Evolutionary conservation across 2,888 invertebrate species (phyloP), one percentile per base, ranked within the genome.

Genomic region (Zelleria hepariella): DNA sequence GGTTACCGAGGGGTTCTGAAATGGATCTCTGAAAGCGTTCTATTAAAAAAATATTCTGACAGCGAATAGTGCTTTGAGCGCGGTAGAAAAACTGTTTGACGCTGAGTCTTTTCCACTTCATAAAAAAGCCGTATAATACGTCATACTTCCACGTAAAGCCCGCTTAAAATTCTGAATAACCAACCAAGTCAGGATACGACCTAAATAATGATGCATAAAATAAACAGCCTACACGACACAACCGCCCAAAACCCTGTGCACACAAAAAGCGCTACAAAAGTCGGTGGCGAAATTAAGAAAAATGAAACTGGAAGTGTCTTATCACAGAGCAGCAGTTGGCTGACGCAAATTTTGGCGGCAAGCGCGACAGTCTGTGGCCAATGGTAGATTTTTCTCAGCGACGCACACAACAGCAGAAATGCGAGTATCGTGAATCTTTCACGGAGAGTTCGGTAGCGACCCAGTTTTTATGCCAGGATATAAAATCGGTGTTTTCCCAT

Each of bases 391-490:
- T 18, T 25, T 15, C 26, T 26, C 26, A 15, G 25, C 26, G 18
- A 18, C 25, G 54, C 18, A 54, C 26, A 26, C 26, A 61, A 58
- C 67, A 63, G 62, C 64, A 63, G 64, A 66, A 42, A 67, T n/a
- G n/a, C n/a, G 61, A 65, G 65, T 74, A 71, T 78, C 80, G 81
- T 82, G 80, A 81, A 82, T 82, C 78, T 80, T 82, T 78, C 77
- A 82, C 78, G 73, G 75, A 67, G 61, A 63, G 65, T 68, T 65
- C 48, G 32, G 15, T 15, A 42, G 32, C 65, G 67, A 65, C 68
- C 73, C 66, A 71, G 72, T 79, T 82, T 84, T 85, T 82, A 85
- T 73, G 78, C 72, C 64, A 61, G 70, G 72, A 67, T 79, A 81
- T 84, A 84, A 85, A 42, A 42, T 42, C 32, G 32, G 32, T 42